Evolutionary conservation across 2,797 vertebrate species (phyloP), one percentile per base, ranked within the genome.

Genomic region (Myiothlypis chrysogaster): DNA sequence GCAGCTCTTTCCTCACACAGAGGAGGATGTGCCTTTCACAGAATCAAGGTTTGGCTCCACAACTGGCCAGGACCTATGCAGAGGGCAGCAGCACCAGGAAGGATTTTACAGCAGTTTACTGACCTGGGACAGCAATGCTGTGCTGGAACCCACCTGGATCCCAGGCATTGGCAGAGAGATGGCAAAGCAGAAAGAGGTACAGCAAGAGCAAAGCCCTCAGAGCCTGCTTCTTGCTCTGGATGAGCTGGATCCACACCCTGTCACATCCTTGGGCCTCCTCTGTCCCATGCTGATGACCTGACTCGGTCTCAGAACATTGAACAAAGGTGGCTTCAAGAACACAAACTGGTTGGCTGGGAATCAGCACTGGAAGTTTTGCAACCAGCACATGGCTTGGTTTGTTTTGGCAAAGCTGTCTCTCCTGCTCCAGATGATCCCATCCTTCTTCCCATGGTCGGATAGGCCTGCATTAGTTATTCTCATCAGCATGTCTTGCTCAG

Each of bases 381-480:
- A 44, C 22, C 84, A 30, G 76, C 89, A 85, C 14, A 52, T 61
- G 90, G 89, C 0, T 3, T 1, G 23, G 82, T 88, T 93, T 90
- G 35, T 68, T 84, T 93, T 93, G 92, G 87, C 83, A 78, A 78
- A 71, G 76, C 53, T 12, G 3, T 20, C 43, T 68, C 41, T 60
- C 68, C 47, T 28, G 64, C 61, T 87, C 68, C 84, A 47, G 79
- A 77, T 46, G 89, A 87, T 83, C 84, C 94, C 68, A 59, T 71
- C 78, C 80, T 53, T 72, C 65, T 41, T n/a, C 75, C 77, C 82
- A 84, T 21, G 53, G 72, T 87, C 0, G 25, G 61, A 34, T 50
- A 83, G 92, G 55, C 69, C 83, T 83, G 94, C 88, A 88, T 89
- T 87, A 61, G 77, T 93, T 94, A 80, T 86, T 83, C 94, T 94